These are phyloP conservation scores for Sebastes vulpes DNA, from an alignment of 2,797 vertebrate species.

Conservation along the genomic window DNA sequence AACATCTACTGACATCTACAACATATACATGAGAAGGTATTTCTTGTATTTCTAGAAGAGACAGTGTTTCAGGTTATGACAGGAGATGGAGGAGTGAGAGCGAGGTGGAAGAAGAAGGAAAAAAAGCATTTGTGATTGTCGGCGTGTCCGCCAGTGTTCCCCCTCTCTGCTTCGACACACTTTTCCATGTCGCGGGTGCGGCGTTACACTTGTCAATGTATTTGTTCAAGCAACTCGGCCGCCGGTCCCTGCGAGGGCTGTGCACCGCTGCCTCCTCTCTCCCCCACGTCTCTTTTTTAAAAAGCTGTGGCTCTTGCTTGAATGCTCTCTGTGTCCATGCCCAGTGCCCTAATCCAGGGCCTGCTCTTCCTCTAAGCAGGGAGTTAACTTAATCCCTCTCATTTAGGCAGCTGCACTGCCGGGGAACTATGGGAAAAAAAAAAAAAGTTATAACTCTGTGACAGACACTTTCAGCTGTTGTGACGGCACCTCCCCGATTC, in stretches of 20 bases:
- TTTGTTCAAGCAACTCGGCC: slow-evolving; percentile 77
- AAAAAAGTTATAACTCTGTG: slow-evolving; percentile 56
- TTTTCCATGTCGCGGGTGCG: slow-evolving; percentile 70
- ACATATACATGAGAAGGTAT: too few species aligned
- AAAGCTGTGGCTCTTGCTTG: slow-evolving; percentile 81
- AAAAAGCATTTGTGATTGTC: slow-evolving; percentile 26
- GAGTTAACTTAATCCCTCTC: slow-evolving; percentile 85
- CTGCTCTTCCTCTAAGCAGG: slow-evolving; percentile 82
- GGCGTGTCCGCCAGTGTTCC: slow-evolving; percentile 57
- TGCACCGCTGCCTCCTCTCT: slow-evolving; percentile 70
- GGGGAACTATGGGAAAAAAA: slow-evolving; percentile 61
- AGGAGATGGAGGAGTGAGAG: slow-evolving; percentile 3
- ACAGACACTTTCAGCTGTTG: slow-evolving; percentile 74
- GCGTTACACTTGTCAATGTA: slow-evolving; percentile 70
- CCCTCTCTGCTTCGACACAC: slow-evolving; percentile 51
- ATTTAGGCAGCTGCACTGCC: slow-evolving; percentile 84
- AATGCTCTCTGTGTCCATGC: slow-evolving; percentile 82
- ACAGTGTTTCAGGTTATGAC: slow-evolving; percentile 6
- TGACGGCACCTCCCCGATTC: slow-evolving; percentile 68
- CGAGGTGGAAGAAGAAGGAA: background rate
- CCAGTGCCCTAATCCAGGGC: slow-evolving; percentile 77
- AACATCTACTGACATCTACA: background rate
- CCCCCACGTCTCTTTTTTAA: slow-evolving; percentile 71
- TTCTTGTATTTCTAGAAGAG: background rate
- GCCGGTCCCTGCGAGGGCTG: slow-evolving; percentile 55